Conservation (phyloP, 2,797 vertebrate species). For the Hippocampus kuda region DNA sequence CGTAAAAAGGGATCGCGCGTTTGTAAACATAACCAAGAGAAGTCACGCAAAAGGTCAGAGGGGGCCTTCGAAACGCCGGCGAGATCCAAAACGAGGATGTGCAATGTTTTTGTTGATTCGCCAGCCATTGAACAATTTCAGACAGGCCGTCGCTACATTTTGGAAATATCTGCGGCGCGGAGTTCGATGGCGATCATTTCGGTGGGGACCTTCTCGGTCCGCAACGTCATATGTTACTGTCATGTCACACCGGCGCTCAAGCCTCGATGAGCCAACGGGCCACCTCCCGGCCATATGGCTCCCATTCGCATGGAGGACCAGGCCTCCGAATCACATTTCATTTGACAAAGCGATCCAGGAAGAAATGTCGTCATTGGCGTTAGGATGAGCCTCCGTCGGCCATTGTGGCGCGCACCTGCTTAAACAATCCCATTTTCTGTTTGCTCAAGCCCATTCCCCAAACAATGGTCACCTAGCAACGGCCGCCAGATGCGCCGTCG, state of each 20-base stretch:
- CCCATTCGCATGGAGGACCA: not conserved
- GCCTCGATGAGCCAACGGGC: not conserved
- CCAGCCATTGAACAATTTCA: too few relatives aligned
- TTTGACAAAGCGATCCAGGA: not conserved
- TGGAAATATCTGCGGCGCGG: not conserved
- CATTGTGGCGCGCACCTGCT: constrained; percentile 9
- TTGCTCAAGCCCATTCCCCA: not conserved
- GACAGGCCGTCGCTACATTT: not conserved
- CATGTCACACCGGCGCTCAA: not conserved
- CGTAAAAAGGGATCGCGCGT: too few relatives aligned
- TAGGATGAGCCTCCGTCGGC: not conserved
- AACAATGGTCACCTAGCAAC: constrained; percentile 7
- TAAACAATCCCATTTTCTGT: constrained; percentile 5
- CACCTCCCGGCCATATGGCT: not conserved
- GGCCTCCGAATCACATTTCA: not conserved
- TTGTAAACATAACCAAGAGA: too few relatives aligned
- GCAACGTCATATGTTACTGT: not conserved
- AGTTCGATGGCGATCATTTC: not conserved
- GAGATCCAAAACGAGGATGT: too few relatives aligned
- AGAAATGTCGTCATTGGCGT: not conserved
- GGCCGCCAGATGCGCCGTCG: not conserved
- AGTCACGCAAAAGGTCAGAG: too few relatives aligned
- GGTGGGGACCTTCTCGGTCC: not conserved
- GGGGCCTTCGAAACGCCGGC: too few relatives aligned
- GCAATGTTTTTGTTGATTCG: too few relatives aligned